phyloP scores from a whole-genome alignment of 2,888 invertebrate species.

The Apodemia duryi region DNA sequence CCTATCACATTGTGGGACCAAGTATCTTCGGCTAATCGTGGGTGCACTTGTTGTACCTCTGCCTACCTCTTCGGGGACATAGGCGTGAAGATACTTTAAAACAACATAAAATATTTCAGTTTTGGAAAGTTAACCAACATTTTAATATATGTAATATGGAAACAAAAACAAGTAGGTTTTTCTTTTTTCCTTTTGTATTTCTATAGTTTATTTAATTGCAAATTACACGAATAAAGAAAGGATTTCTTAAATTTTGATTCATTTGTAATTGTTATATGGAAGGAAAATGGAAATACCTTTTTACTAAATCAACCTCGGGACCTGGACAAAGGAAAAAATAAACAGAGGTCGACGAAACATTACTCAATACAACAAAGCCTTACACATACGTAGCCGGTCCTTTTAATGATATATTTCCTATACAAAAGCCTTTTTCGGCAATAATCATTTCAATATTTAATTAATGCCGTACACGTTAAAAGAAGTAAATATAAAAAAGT shows the following conservation, averaged over 20 bases:
- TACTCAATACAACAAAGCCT: conserved; percentile 17
- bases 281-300: conserved; percentile 3
- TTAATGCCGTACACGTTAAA: conserved; percentile 44
- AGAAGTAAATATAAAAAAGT: conserved; percentile 54
- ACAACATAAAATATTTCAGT: no score
- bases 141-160: no score
- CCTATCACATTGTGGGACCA: no score
- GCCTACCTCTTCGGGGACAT: no score
- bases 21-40: no score
- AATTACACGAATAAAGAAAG: not conserved
- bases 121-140: no score
- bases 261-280: conserved; percentile 2
- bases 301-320: conserved; percentile 1
- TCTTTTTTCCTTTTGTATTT: no score
- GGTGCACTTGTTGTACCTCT: no score
- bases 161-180: no score
- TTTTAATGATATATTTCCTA: conserved; percentile 29
- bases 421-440: conserved; percentile 28
- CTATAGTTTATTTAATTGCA: no score
- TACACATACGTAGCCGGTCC: conserved; percentile 13
- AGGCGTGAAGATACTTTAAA: no score
- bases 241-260: not conserved
- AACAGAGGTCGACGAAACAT: conserved; percentile 10
- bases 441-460: conserved; percentile 45
- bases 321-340: conserved; percentile 10